Base-by-base conservation (phyloP, 2,797 vertebrate species). In the Sphaeramia orbicularis region DNA sequence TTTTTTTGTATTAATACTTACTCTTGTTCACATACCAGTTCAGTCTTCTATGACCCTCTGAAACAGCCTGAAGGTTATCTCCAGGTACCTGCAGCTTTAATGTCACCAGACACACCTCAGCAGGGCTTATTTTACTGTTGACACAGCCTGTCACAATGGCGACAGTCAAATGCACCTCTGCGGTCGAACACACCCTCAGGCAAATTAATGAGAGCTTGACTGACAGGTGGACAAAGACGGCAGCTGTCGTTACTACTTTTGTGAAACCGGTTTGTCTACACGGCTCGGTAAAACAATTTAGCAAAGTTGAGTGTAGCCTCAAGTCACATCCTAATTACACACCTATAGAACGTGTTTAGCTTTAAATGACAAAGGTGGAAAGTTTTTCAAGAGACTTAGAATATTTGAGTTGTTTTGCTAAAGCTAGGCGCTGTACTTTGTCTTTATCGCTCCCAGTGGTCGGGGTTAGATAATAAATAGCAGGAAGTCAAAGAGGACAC, bases 101-200 rank as follows among this genome's bases (percentile, higher is more conserved):
- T 36, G 56, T 63, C 36, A 50, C 10, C 24, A 32, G 57, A 41
- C 80, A 72, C 73, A 38, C 72, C 70, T 44, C 10, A 14, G 13
- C 12, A 7, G 5, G 10, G 12, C 45, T n/a, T 18, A 1, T 14
- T 44, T 24, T 13, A 38, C n/a, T 71, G 67, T 67, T 82, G 74
- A 67, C 74, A 66, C 10, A 67, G 14, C 52, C 44, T 32, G 36
- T n/a, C 37, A 40, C 51, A 37, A 47, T 40, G 58, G 19, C 10
- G n/a, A 40, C 50, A 45, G 53, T 36, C 61, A 50, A 38, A 54
- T 53, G 54, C 42, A 32, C 37, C 67, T 73, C 43, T 59, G 69
- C 57, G 42, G 40, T 38, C 3, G 50, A 24, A 64, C 78, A 74
- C 78, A 19, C 80, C 83, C 74, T 0, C 0, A 66, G 72, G 73